These are phyloP conservation scores for Drosophila rhopaloa DNA, from an alignment of 1,140 invertebrate genomes.

Conservation along the genomic window DNA sequence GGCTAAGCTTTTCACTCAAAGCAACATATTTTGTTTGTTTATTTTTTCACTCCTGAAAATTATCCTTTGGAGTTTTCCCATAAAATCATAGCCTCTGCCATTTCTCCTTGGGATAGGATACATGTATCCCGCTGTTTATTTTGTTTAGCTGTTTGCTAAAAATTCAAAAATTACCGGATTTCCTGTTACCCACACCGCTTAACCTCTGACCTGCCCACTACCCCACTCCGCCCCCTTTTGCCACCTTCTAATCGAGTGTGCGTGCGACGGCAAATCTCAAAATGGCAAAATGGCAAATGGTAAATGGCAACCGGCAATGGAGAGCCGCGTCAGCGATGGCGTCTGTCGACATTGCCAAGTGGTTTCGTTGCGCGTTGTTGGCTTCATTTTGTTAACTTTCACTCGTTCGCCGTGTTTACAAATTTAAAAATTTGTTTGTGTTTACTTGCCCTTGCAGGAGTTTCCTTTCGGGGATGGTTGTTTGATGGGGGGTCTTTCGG, in stretches of 20 bases:
- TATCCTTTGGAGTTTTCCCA: conserved; percentile 4
- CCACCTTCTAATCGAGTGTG: conserved; percentile 50
- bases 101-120: conserved; percentile 11
- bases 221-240: too few species aligned
- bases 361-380: conserved; percentile 57
- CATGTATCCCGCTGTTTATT: conserved; percentile 51
- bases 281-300: conserved; percentile 24
- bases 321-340: conserved; percentile 37
- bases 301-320: conserved; percentile 11
- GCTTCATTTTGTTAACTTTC: conserved; percentile 63
- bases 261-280: conserved; percentile 46
- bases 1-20: background rate
- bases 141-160: conserved; percentile 65
- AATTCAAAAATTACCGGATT: conserved; percentile 77
- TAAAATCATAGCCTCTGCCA: background rate
- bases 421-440: conserved; percentile 82
- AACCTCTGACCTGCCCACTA: background rate
- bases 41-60: conserved; percentile 11
- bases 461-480: background rate
- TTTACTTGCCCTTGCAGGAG: conserved; percentile 55
- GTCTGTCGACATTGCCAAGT: conserved; percentile 59
- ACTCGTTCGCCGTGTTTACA: conserved; percentile 76
- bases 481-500: background rate
- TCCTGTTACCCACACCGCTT: conserved; percentile 57
- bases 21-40: conserved; percentile 3